These are phyloP conservation scores for Trididemnum miniatum DNA, from an alignment of 23 tunicate genomes.

Conservation along the genomic window DNA sequence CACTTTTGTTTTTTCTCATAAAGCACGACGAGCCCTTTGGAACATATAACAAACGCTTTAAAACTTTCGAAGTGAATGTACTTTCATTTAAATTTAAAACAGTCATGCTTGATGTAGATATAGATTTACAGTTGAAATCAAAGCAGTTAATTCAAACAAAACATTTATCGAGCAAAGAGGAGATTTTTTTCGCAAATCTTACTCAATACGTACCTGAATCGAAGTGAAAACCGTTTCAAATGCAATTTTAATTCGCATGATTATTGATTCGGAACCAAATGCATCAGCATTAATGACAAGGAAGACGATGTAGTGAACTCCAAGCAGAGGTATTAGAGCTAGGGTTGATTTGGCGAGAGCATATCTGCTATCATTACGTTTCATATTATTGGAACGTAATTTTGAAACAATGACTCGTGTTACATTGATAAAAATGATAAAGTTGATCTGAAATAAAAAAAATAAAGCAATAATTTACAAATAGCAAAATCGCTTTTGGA, in stretches of 20 bases:
- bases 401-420: constrained; percentile 87
- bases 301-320: constrained; percentile 93
- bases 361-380: constrained; percentile 54
- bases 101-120: too few species aligned
- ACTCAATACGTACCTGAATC: constrained; percentile 77
- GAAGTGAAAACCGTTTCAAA: constrained; percentile 84
- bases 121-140: too few species aligned
- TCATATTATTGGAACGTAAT: constrained; percentile 73
- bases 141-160: too few species aligned
- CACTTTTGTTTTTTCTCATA: too few species aligned
- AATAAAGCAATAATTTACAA: too few species aligned
- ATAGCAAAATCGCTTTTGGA: too few species aligned
- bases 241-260: constrained; percentile 40
- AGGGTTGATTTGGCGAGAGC: constrained; percentile 84
- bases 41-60: too few species aligned
- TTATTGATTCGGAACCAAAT: neutral
- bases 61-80: too few species aligned
- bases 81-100: too few species aligned
- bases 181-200: too few species aligned
- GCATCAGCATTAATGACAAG: constrained; percentile 27
- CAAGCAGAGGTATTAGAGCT: constrained; percentile 91
- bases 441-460: constrained; percentile 76
- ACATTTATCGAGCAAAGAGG: too few species aligned
- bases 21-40: too few species aligned
- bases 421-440: constrained; percentile 82